Conservation (phyloP, 2,888 invertebrate species). For the Cephus nigrinus region DNA sequence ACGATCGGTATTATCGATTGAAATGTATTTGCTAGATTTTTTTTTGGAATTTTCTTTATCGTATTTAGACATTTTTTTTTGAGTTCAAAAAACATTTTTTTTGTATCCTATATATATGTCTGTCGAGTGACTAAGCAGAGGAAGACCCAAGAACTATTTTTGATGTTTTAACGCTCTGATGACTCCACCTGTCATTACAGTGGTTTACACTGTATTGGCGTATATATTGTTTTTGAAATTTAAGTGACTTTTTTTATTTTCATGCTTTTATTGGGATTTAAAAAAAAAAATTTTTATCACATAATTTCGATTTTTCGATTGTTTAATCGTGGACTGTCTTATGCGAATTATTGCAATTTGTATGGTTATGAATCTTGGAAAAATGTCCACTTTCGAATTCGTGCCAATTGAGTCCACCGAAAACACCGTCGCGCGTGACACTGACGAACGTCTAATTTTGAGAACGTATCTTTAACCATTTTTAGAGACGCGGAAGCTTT, state of each 20-base stretch:
- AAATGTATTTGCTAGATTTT: neutral
- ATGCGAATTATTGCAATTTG: neutral
- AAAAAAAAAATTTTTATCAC: no score
- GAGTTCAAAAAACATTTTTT: neutral
- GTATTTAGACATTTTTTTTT: neutral
- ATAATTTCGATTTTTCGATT: neutral
- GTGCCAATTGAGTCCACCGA: neutral
- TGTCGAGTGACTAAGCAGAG: neutral
- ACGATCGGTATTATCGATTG: neutral
- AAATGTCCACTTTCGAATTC: neutral
- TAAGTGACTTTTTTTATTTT: neutral
- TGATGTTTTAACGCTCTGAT: neutral
- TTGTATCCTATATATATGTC: neutral
- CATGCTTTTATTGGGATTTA: no score
- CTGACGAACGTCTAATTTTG: conserved; percentile 10
- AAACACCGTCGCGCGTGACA: neutral
- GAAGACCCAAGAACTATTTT: neutral
- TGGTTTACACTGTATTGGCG: neutral
- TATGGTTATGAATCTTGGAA: neutral
- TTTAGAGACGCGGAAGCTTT: neutral
- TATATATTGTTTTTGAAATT: neutral
- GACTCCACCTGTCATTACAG: neutral
- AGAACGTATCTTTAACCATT: neutral
- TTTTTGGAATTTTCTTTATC: neutral
- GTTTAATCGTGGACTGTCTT: neutral